Evolutionary conservation across 2,888 invertebrate species (phyloP).

Genomic region (Byasa hedistus): DNA sequence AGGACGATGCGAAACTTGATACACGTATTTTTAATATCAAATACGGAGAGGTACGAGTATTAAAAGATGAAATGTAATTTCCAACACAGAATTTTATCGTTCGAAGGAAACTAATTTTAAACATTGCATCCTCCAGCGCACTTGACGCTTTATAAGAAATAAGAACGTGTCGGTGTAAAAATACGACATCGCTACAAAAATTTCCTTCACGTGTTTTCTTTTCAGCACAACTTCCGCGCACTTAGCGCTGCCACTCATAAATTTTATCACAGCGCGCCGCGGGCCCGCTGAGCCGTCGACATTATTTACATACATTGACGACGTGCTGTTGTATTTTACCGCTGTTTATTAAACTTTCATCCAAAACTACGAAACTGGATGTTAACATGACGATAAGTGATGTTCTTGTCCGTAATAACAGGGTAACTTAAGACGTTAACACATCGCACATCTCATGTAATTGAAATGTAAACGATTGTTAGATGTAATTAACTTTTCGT

Average conservation of each 20-base stretch:
- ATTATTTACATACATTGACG: constrained; percentile 27
- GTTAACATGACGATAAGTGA: too few species aligned
- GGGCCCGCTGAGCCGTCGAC: constrained; percentile 23
- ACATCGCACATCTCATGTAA: too few species aligned
- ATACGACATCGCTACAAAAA: constrained; percentile 24
- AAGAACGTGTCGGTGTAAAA: constrained; percentile 22
- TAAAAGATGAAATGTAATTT: not conserved
- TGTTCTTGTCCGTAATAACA: too few species aligned
- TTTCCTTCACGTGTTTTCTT: constrained; percentile 29
- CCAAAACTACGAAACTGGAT: not conserved
- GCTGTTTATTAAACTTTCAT: not conserved
- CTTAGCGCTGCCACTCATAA: constrained; percentile 27
- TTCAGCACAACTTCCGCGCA: constrained; percentile 28
- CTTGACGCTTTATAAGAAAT: constrained; percentile 21
- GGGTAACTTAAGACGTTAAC: too few species aligned
- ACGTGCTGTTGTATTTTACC: constrained; percentile 2
- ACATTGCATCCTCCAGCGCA: constrained; percentile 8
- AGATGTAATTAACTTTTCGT: too few species aligned
- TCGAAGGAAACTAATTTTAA: constrained; percentile 23
- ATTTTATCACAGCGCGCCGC: constrained; percentile 27
- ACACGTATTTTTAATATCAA: not conserved
- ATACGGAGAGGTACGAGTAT: not conserved
- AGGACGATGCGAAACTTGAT: not conserved
- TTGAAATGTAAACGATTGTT: too few species aligned
- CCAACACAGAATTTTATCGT: constrained; percentile 4